Base-by-base conservation (phyloP, 2,113 vertebrate genomes). In the Peromyscus californicus region DNA sequence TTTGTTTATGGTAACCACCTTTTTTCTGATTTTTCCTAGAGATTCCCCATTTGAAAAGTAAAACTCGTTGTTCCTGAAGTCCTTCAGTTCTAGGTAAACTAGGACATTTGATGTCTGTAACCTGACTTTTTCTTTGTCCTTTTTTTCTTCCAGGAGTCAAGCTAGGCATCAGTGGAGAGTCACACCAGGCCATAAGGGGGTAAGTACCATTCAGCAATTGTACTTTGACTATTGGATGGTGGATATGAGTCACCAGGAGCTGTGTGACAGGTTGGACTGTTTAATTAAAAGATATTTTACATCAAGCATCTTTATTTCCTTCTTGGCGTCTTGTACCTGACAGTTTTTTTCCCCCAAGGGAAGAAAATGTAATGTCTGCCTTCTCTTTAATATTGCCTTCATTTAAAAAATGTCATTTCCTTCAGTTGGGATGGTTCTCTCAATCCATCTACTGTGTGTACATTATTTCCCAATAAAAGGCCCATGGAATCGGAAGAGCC, bases 231-330 rank as follows among this genome's bases (percentile, higher is more conserved):
- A 31, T 39, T 22, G 13, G 59, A 91, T 69, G 19, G 2, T 42
- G 21, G n/a, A 13, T 59, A 31, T 72, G 69, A 93, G 54, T 84
- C 59, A 63, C 10, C 21, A 65, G 83, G 48, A 93, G 63, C 24
- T 39, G 29, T 1, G 5, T 39, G 17, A 33, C 33, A 36, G 31
- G 36, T 29, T 75, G 26, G 79, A 63, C 17, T 39, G 36, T 95
- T 93, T 79, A 45, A 79, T 19, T 57, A 29, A 76, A 82, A 89
- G 48, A 89, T 90, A 83, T 59, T 76, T 82, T 89, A n/a, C 36
- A 36, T 51, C 39, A 67, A 57, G 12, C 17, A 61, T 54, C 4
- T 76, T 74, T 7, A 54, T 82, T 91, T 94, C 94, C 63, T 39
- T 80, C 39, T 57, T 85, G 70, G 16, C 7, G 24, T 74, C 42